These are phyloP conservation scores for Gallinago paraguaiae DNA, from an alignment of 2,113 vertebrate genomes.

Conservation along the genomic window DNA sequence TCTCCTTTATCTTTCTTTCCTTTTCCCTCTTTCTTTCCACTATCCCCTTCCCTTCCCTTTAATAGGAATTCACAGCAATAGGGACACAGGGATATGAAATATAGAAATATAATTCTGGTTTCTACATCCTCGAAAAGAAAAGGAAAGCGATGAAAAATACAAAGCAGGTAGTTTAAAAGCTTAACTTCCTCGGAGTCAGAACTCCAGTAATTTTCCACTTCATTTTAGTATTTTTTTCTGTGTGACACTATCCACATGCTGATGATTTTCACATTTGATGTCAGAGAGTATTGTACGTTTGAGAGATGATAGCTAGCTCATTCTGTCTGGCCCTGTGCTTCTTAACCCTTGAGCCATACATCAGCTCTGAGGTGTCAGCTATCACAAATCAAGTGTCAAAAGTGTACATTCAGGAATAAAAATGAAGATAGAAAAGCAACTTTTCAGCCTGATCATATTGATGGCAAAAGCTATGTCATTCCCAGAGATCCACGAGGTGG, in stretches of 20 bases:
- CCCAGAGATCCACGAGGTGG: neutral
- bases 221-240: neutral
- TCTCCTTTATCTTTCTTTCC: neutral
- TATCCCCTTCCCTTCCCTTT: too few species aligned
- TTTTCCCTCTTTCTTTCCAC: neutral
- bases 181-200: neutral
- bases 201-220: neutral
- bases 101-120: neutral
- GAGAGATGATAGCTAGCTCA: conserved; percentile 42
- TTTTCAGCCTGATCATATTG: conserved; percentile 30
- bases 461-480: conserved; percentile 40
- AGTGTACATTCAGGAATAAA: conserved; percentile 49
- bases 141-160: neutral
- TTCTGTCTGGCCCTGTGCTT: conserved; percentile 20
- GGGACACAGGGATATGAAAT: neutral
- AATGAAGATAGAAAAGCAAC: conserved; percentile 55
- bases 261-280: conserved; percentile 35
- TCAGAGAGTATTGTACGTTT: conserved; percentile 19
- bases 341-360: conserved; percentile 28
- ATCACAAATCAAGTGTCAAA: conserved; percentile 63
- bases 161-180: neutral
- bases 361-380: conserved; percentile 49
- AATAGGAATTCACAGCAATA: neutral
- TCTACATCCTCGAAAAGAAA: neutral
- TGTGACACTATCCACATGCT: neutral